These are phyloP conservation scores for Euphysa ruthae DNA, from an alignment of 30 jellyfish, hydroid and myxozoan species.

Conservation along the genomic window DNA sequence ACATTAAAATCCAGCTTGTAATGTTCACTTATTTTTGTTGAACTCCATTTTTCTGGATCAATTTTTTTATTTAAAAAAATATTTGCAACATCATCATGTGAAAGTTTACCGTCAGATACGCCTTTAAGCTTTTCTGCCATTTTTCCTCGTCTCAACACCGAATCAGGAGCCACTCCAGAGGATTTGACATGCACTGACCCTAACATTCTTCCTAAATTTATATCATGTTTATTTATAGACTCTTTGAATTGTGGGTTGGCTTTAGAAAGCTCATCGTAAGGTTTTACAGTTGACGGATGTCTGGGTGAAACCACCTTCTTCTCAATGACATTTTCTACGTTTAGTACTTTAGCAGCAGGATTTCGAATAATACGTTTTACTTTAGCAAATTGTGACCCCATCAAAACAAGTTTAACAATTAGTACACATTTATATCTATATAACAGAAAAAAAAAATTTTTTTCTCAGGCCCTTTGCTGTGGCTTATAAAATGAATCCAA, in stretches of 20 bases:
- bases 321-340: constrained; percentile 30
- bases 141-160: constrained; percentile 10
- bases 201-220: constrained; percentile 9
- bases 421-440: neutral
- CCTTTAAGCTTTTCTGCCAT: neutral
- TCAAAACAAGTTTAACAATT: neutral
- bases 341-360: constrained; percentile 12
- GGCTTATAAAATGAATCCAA: too few species aligned
- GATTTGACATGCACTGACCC: constrained; percentile 31
- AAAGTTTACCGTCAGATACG: constrained; percentile 13
- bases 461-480: too few species aligned
- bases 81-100: neutral
- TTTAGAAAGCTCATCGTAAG: constrained; percentile 8
- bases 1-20: constrained; percentile 20
- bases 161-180: constrained; percentile 29
- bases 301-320: constrained; percentile 9
- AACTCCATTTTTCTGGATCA: constrained; percentile 23
- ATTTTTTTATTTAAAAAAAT: constrained; percentile 10
- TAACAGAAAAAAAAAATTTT: too few species aligned
- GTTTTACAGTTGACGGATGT: constrained; percentile 29
- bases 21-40: constrained; percentile 1
- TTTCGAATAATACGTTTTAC: neutral
- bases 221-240: neutral
- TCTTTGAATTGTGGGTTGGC: constrained; percentile 11
- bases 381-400: constrained; percentile 25